phyloP scores from a whole-genome alignment of 2,113 vertebrate genomes.

The Odobenus rosmarus region DNA sequence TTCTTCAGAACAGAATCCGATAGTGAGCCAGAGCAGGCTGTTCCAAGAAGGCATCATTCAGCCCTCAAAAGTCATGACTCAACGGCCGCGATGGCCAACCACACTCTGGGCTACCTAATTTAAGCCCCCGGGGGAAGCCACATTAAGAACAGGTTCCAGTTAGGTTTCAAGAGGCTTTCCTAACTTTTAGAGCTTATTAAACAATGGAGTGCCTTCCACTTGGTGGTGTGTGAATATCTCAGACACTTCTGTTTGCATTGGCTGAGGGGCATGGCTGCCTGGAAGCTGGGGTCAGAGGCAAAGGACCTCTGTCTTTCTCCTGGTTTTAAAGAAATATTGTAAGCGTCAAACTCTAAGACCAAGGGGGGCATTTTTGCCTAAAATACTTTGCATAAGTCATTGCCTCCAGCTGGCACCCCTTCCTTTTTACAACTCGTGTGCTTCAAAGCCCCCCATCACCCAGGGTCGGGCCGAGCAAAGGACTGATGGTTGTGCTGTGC shows the following conservation, averaged over 20 bases:
- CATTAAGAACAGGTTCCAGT: not conserved
- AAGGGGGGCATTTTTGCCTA: not conserved
- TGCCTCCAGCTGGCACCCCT: not conserved
- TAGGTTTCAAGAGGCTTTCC: not conserved
- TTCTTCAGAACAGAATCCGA: not conserved
- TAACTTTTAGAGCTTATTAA: not conserved
- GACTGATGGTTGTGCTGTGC: not conserved
- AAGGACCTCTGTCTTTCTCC: not conserved
- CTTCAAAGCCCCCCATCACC: not conserved
- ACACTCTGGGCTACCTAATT: not conserved
- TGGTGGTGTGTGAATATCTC: rapidly evolving
- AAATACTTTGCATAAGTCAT: not conserved
- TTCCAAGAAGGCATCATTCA: not conserved
- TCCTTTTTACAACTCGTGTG: not conserved
- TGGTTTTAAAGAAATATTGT: not conserved
- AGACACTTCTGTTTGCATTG: not conserved
- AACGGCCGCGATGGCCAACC: not conserved
- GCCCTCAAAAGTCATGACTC: not conserved
- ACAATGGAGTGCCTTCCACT: not conserved
- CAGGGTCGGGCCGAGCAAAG: not conserved
- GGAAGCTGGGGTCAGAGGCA: not conserved
- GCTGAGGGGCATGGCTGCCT: not conserved
- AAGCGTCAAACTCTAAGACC: not conserved
- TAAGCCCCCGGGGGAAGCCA: not conserved
- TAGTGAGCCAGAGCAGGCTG: not conserved